These are phyloP conservation scores for Amblyjoppa fuscipennis DNA, from an alignment of 2,888 invertebrate genomes.

Conservation along the genomic window DNA sequence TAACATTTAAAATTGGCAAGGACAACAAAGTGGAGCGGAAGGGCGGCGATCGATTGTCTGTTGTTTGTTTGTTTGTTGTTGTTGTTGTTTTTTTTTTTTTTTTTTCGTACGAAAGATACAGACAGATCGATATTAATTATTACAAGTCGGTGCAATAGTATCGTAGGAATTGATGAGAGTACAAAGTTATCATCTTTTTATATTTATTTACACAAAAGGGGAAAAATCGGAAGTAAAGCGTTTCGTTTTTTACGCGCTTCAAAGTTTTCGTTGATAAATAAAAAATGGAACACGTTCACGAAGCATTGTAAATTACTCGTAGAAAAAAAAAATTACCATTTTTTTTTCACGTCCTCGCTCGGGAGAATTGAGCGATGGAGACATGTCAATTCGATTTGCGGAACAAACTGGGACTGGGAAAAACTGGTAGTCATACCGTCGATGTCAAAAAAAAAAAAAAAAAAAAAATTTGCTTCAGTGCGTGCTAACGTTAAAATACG, in stretches of 20 bases:
- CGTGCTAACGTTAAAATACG: not conserved
- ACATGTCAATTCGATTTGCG: not conserved
- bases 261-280: conserved; percentile 1
- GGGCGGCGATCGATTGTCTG: not conserved
- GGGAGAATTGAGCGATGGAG: not conserved
- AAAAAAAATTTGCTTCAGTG: not conserved
- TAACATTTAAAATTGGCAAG: not conserved
- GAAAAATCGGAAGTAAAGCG: conserved; percentile 14
- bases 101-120: conserved; percentile 24
- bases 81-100: not conserved
- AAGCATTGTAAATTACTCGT: not conserved
- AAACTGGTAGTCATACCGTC: not conserved
- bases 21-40: conserved; percentile 1
- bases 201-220: conserved; percentile 53
- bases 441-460: not conserved
- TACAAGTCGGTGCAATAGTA: conserved; percentile 34
- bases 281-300: conserved; percentile 17
- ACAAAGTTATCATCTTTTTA: conserved; percentile 35
- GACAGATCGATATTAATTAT: conserved; percentile 32
- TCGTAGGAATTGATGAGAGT: conserved; percentile 47
- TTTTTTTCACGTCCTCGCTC: not conserved
- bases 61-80: too few species aligned
- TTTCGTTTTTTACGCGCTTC: not conserved
- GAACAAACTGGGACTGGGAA: not conserved
- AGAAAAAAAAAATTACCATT: not conserved